phyloP scores from a whole-genome alignment of 2,888 invertebrate species.

The Leptinotarsa tumamoca region DNA sequence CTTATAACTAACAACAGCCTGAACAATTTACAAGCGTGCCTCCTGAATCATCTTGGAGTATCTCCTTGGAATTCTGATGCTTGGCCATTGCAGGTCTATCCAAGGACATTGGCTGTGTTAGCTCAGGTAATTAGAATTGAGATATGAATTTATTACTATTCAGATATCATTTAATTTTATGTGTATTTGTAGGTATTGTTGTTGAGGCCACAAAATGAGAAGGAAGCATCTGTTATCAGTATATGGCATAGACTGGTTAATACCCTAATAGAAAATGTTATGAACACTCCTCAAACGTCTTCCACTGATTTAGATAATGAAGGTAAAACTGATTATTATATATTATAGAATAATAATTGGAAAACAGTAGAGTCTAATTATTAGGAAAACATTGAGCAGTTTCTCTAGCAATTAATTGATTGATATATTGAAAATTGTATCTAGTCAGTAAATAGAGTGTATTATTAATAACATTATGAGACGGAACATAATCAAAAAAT shows the following conservation, averaged over 20 bases:
- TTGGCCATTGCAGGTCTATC: constrained; percentile 84
- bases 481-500: too few relatives aligned
- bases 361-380: too few relatives aligned
- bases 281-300: constrained; percentile 72
- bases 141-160: background rate
- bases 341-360: background rate
- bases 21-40: constrained; percentile 76
- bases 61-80: constrained; percentile 77
- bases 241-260: constrained; percentile 93
- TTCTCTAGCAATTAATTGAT: too few relatives aligned
- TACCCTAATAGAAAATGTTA: constrained; percentile 88
- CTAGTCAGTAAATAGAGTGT: too few relatives aligned
- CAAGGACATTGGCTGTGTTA: constrained; percentile 83
- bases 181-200: constrained; percentile 73
- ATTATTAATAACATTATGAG: too few relatives aligned
- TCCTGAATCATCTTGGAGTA: constrained; percentile 80
- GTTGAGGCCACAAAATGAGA: constrained; percentile 83
- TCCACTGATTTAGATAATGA: constrained; percentile 79
- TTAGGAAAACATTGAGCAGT: too few relatives aligned
- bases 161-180: constrained; percentile 29
- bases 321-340: constrained; percentile 66
- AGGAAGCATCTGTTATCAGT: constrained; percentile 89
- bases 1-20: constrained; percentile 79
- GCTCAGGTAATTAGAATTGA: constrained; percentile 74
- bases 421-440: too few relatives aligned